Percentiles rank a stretch among this genome's conserved stretches.
These are phyloP conservation scores for Papilio demoleus DNA, from an alignment of 2,888 invertebrate genomes.

Conservation along the genomic window DNA sequence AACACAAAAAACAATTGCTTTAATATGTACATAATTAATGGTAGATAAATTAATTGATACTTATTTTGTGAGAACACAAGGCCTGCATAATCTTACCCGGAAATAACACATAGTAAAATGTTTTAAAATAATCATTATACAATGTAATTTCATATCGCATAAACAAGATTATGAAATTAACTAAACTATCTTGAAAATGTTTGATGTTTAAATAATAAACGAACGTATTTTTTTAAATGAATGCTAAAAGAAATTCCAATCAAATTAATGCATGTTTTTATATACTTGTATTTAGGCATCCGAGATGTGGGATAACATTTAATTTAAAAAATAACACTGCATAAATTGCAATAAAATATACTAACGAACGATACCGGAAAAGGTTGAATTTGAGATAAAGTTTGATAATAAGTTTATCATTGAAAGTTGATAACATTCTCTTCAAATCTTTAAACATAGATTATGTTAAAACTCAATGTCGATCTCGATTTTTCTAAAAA, in stretches of 20 bases:
- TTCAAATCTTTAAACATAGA: slow-evolving; percentile 20
- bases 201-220: not conserved
- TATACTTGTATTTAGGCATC: too few relatives aligned
- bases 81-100: slow-evolving; percentile 32
- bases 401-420: slow-evolving; percentile 21
- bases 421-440: slow-evolving; percentile 29
- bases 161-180: slow-evolving; percentile 12
- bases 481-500: slow-evolving; percentile 5
- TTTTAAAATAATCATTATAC: slow-evolving; percentile 17
- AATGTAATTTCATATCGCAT: slow-evolving; percentile 27
- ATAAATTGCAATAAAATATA: not conserved
- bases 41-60: slow-evolving; percentile 5
- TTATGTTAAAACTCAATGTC: slow-evolving; percentile 32
- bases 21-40: slow-evolving; percentile 20
- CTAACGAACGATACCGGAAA: not conserved
- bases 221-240: too few relatives aligned
- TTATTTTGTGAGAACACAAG: slow-evolving; percentile 23
- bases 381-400: not conserved
- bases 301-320: too few relatives aligned
- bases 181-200: not conserved
- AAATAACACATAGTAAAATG: slow-evolving; percentile 24
- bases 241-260: too few relatives aligned
- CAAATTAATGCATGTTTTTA: too few relatives aligned
- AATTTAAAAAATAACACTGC: not conserved
- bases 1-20: slow-evolving; percentile 7